phyloP scores from a whole-genome alignment of 2,113 vertebrate genomes.

The Uria aalge region DNA sequence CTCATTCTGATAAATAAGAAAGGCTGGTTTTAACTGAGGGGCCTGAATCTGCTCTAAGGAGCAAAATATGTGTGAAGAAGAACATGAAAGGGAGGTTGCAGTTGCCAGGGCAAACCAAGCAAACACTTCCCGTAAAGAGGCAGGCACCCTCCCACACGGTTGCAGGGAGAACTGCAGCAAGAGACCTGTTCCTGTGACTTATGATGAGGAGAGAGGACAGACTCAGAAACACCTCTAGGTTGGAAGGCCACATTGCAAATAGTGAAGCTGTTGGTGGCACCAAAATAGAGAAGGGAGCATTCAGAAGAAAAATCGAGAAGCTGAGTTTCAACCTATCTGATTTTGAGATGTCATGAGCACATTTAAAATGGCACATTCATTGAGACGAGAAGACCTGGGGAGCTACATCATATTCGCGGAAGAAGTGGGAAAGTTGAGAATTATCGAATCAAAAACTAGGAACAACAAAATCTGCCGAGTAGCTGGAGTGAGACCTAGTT shows the following conservation, averaged over 20 bases:
- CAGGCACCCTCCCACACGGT: background rate
- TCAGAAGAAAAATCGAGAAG: background rate
- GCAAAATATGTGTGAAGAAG: background rate
- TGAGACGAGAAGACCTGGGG: background rate
- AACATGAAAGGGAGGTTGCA: background rate
- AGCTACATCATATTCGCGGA: background rate
- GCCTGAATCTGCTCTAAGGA: background rate
- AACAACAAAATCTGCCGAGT: background rate
- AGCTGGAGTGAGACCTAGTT: background rate
- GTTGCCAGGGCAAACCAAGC: background rate
- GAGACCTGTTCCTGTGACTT: background rate
- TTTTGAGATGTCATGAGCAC: background rate
- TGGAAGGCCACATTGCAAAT: background rate
- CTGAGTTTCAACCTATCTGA: background rate
- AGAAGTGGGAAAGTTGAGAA: background rate
- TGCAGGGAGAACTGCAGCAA: background rate
- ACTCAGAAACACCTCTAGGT: background rate
- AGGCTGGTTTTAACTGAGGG: background rate
- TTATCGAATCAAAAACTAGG: background rate
- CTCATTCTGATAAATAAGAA: background rate
- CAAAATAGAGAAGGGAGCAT: background rate
- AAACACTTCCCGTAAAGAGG: background rate
- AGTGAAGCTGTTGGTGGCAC: background rate
- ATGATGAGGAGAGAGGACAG: background rate
- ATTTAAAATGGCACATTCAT: background rate